A percentile compares a stretch with the other conserved stretches of the same genome.
Evolutionary conservation across 2,888 invertebrate species (phyloP).

Genomic region (Drosophila planitibia): DNA sequence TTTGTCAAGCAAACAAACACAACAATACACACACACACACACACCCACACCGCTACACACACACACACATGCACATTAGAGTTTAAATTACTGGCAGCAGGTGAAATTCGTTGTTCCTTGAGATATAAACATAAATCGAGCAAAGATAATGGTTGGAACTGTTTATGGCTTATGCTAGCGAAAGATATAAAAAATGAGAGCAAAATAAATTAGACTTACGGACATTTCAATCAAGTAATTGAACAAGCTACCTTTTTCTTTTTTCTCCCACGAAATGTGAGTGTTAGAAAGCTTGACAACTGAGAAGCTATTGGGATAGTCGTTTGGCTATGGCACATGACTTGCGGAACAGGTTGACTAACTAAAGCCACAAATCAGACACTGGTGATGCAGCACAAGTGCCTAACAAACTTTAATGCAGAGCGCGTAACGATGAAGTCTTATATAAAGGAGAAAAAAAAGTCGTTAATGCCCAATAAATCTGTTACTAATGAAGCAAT

Average conservation of each 20-base stretch:
- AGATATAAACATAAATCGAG: slow-evolving; percentile 10
- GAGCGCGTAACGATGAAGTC: slow-evolving; percentile 48
- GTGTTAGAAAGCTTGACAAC: neutral
- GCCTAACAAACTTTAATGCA: slow-evolving; percentile 38
- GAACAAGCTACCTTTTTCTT: neutral
- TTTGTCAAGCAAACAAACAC: slow-evolving; percentile 26
- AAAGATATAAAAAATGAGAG: slow-evolving; percentile 2
- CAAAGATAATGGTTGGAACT: slow-evolving; percentile 7
- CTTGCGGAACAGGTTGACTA: slow-evolving; percentile 12
- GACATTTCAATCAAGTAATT: slow-evolving; percentile 7
- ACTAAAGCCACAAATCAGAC: slow-evolving; percentile 11
- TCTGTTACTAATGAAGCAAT: slow-evolving; percentile 79
- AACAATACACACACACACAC: neutral
- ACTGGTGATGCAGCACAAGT: slow-evolving; percentile 52
- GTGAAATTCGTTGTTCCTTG: slow-evolving; percentile 21
- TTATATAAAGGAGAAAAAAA: neutral
- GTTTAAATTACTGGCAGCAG: slow-evolving; percentile 23
- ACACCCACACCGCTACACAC: neutral
- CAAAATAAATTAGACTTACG: neutral
- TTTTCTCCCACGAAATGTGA: neutral
- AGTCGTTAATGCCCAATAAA: slow-evolving; percentile 69
- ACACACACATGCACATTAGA: slow-evolving; percentile 3
- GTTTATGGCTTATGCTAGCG: slow-evolving; percentile 10
- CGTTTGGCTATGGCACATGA: slow-evolving; percentile 1
- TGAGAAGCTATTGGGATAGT: slow-evolving; percentile 1